A percentile compares a stretch with the other conserved stretches of the same genome.
These are phyloP conservation scores for Dicerorhinus sumatrensis DNA, from an alignment of 2,113 vertebrate genomes.

Conservation along the genomic window DNA sequence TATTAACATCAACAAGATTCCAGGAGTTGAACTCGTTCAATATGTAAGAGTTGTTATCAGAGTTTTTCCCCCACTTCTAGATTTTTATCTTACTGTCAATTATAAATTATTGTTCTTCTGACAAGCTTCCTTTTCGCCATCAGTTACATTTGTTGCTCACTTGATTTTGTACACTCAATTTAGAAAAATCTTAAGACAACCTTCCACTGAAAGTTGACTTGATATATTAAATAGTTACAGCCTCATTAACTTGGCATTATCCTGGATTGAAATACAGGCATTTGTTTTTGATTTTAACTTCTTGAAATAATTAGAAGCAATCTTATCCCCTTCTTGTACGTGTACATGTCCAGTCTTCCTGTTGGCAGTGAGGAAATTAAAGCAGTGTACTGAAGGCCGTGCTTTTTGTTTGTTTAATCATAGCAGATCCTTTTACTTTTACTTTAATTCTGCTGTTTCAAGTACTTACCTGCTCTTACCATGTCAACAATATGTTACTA, in stretches of 20 bases:
- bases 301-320: not conserved
- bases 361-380: not conserved
- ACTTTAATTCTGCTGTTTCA: not conserved
- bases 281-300: not conserved
- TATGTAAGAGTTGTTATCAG: not conserved
- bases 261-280: not conserved
- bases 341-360: not conserved
- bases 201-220: not conserved
- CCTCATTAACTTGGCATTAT: not conserved
- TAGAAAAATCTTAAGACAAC: not conserved
- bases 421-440: not conserved
- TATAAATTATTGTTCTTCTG: not conserved
- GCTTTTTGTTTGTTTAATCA: not conserved
- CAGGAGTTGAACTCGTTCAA: not conserved
- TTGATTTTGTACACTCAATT: not conserved
- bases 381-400: not conserved
- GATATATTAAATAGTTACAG: not conserved
- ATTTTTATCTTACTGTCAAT: not conserved
- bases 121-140: not conserved
- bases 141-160: not conserved
- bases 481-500: not conserved
- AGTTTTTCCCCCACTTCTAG: not conserved
- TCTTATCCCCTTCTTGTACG: not conserved
- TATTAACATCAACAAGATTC: not conserved
- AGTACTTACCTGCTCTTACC: not conserved